phyloP scores from a whole-genome alignment of 2,113 vertebrate species.

The Machaerirhynchus nigripectus region DNA sequence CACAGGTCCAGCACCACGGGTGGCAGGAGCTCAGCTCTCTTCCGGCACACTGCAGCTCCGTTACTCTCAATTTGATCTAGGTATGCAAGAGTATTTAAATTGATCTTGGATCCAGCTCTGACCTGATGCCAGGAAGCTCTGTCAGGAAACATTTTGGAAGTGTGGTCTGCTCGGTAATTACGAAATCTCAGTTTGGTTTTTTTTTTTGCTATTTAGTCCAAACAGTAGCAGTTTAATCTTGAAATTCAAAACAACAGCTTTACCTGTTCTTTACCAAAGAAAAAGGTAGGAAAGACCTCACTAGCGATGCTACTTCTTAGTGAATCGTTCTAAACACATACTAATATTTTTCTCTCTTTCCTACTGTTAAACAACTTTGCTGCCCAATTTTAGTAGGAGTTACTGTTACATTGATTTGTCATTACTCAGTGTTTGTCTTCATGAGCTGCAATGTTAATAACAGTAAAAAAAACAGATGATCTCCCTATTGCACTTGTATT shows the following conservation, averaged over 20 bases:
- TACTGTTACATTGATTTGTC: background rate
- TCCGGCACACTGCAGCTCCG: background rate
- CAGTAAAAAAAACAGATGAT: background rate
- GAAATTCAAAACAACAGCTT: background rate
- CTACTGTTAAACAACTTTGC: background rate
- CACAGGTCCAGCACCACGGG: rapidly evolving
- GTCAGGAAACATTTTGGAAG: background rate
- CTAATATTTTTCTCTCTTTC: background rate
- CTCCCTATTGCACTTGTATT: background rate
- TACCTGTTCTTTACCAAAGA: background rate
- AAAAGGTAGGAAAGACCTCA: background rate
- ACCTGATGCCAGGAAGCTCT: background rate
- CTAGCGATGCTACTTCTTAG: background rate
- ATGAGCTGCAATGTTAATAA: background rate
- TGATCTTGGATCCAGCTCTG: background rate
- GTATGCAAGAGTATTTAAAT: background rate
- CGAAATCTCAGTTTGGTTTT: background rate
- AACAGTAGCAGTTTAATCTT: background rate
- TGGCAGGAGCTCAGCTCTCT: background rate
- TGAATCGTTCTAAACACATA: background rate
- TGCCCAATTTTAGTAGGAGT: background rate
- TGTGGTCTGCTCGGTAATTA: background rate
- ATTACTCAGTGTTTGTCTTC: background rate
- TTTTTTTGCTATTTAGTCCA: background rate
- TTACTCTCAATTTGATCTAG: background rate